Conservation (phyloP, 1,140 invertebrate genomes). For the Potamilus streckersoni region DNA sequence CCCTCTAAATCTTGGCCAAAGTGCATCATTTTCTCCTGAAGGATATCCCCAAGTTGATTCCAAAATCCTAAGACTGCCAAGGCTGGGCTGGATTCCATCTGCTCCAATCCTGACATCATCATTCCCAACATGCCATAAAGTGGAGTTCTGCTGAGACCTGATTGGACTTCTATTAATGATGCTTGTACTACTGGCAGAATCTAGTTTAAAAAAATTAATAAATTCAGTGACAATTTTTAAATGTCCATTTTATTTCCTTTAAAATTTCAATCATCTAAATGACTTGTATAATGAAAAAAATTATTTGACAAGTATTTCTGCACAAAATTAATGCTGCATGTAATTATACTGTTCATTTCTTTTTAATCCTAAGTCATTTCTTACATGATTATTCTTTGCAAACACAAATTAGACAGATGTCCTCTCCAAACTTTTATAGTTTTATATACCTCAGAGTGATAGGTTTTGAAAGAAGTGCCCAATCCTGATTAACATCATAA, state of each 20-base stretch:
- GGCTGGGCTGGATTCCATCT: constrained; percentile 5
- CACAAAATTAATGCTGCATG: no score
- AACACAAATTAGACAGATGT: no score
- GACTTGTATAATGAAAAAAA: no score
- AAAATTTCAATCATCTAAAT: neutral
- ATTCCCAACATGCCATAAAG: constrained; percentile 43
- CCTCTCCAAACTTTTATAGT: no score
- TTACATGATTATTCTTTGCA: no score
- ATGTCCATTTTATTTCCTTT: neutral
- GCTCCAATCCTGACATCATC: constrained; percentile 36
- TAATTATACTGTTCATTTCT: no score
- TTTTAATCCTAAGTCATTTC: no score
- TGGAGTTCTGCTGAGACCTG: constrained; percentile 43
- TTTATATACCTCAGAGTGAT: no score
- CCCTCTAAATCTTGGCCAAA: constrained; percentile 12
- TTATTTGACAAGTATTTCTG: no score
- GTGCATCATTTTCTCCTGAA: constrained; percentile 28
- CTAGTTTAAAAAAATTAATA: constrained; percentile 36
- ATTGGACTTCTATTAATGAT: constrained; percentile 48
- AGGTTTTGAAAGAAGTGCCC: no score
- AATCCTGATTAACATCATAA: no score
- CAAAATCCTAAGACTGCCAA: constrained; percentile 32
- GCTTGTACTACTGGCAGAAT: constrained; percentile 51
- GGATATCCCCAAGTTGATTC: constrained; percentile 33
- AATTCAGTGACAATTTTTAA: neutral